These are phyloP conservation scores for Xiphias gladius DNA, from an alignment of 2,113 vertebrate species.

Conservation along the genomic window DNA sequence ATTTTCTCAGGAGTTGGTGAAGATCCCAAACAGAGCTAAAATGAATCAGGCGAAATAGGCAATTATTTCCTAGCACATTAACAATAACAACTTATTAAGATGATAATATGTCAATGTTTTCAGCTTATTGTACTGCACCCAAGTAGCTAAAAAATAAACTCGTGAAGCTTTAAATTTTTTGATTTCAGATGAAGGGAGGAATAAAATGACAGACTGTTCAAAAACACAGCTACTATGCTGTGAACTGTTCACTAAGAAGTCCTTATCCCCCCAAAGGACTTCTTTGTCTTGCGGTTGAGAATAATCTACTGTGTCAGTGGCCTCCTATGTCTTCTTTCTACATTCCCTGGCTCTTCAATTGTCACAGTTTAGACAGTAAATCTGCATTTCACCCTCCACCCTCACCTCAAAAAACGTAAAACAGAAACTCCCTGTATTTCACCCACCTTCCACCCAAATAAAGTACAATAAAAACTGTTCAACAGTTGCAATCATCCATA, in stretches of 20 bases:
- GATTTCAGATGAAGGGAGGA: background rate
- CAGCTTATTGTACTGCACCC: background rate
- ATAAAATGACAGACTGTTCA: background rate
- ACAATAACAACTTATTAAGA: background rate
- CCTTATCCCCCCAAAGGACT: background rate
- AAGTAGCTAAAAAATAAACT: background rate
- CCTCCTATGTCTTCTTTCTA: constrained; percentile 59
- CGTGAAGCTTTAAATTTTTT: constrained; percentile 8
- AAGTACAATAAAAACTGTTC: constrained; percentile 52
- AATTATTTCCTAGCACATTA: too few species aligned
- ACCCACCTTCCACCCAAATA: constrained; percentile 25
- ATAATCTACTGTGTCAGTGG: constrained; percentile 69
- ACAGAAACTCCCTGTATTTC: constrained; percentile 33
- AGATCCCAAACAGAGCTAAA: background rate
- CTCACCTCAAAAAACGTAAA: constrained; percentile 18
- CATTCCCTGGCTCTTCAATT: constrained; percentile 49
- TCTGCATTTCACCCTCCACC: constrained; percentile 72
- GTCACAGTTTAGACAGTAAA: constrained; percentile 71
- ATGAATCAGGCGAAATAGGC: too few species aligned
- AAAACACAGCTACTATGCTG: background rate
- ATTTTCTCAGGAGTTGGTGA: background rate
- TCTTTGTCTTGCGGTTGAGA: constrained; percentile 55
- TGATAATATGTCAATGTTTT: background rate
- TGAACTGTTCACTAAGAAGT: constrained; percentile 1
- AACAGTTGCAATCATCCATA: constrained; percentile 70